phyloP scores from a whole-genome alignment of 2,797 vertebrate genomes.

The Rhadinocentrus ornatus region DNA sequence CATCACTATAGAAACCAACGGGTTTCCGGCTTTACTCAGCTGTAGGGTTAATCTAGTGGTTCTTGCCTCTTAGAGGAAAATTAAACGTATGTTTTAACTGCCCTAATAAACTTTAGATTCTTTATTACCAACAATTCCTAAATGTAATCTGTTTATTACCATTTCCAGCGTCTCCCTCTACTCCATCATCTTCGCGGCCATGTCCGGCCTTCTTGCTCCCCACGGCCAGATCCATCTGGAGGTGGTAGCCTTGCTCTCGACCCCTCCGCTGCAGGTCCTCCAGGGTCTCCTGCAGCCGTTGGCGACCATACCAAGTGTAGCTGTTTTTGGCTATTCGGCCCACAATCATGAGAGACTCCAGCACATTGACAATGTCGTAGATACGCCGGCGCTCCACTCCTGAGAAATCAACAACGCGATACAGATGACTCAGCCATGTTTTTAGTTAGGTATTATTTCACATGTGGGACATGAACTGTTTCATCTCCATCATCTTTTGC shows the following conservation, averaged over 20 bases:
- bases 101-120: too few species aligned
- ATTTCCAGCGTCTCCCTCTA: constrained; percentile 75
- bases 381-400: constrained; percentile 94
- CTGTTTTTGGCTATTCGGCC: constrained; percentile 94
- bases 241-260: constrained; percentile 88
- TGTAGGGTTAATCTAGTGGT: constrained; percentile 1
- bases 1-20: constrained; percentile 22
- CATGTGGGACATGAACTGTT: too few species aligned
- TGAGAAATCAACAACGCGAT: constrained; percentile 46
- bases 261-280: constrained; percentile 85
- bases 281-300: constrained; percentile 86
- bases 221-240: constrained; percentile 82
- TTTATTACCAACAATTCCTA: not conserved
- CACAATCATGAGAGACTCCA: constrained; percentile 92
- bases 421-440: not conserved
- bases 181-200: constrained; percentile 69
- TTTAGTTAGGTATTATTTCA: too few species aligned
- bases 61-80: not conserved
- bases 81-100: not conserved
- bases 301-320: constrained; percentile 91
- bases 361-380: constrained; percentile 94
- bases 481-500: too few species aligned
- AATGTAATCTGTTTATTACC: constrained; percentile 74
- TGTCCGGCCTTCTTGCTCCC: constrained; percentile 47
- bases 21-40: not conserved